A percentile compares a stretch with the other conserved stretches of the same genome.
Conservation (phyloP, 2,113 vertebrate genomes). For the Phalacrocorax brasilianus region DNA sequence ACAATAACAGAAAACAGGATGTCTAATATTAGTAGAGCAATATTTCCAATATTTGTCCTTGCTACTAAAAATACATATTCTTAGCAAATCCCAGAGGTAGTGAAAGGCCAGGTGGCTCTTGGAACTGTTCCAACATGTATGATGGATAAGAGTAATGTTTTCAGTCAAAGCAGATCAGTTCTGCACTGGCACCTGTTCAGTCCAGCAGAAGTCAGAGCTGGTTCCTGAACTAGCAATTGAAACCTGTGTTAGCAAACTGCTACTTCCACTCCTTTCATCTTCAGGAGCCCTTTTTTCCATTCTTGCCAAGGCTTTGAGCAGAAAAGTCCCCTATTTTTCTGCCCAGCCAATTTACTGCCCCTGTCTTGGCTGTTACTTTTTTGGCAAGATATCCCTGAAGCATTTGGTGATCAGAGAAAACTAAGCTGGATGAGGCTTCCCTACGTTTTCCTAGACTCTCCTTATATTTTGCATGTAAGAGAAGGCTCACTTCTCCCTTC, state of each 20-base stretch:
- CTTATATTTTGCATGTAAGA: not conserved
- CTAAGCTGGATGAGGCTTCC: not conserved
- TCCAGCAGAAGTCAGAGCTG: not conserved
- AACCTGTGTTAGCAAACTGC: not conserved
- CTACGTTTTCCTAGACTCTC: not conserved
- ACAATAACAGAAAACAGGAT: not conserved
- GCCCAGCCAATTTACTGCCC: not conserved
- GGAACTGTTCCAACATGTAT: not conserved
- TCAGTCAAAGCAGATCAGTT: not conserved
- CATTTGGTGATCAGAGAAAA: not conserved
- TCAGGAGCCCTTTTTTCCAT: not conserved
- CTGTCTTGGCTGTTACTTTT: not conserved
- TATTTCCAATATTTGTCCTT: not conserved
- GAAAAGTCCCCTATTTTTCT: not conserved
- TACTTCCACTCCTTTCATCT: not conserved
- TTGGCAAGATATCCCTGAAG: not conserved
- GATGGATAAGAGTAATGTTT: not conserved
- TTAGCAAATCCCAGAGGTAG: not conserved
- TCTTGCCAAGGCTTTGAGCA: not conserved
- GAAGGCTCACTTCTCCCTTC: not conserved
- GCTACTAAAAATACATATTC: not conserved
- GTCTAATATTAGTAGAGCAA: accelerated
- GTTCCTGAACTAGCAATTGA: not conserved
- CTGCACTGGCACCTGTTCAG: not conserved
- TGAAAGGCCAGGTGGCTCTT: not conserved